These are phyloP conservation scores for Liparis tanakae DNA, from an alignment of 2,797 vertebrate species.

Conservation along the genomic window DNA sequence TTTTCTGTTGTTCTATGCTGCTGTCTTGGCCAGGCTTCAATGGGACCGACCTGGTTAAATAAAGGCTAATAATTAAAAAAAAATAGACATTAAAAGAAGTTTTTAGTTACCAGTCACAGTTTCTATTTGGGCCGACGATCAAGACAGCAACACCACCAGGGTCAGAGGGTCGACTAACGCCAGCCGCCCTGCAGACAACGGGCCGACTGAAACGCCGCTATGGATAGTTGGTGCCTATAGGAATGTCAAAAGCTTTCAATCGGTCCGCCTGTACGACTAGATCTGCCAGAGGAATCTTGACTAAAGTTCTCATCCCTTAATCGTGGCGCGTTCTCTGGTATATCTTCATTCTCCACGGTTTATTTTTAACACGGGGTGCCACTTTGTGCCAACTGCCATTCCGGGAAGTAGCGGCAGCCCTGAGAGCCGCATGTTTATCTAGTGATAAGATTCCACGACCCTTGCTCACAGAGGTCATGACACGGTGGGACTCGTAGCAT, in stretches of 20 bases:
- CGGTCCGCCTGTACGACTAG: slow-evolving; percentile 5
- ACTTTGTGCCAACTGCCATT: slow-evolving; percentile 78
- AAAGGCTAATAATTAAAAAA: too few species aligned
- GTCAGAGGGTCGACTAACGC: not conserved
- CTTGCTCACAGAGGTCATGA: slow-evolving; percentile 63
- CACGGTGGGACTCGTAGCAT: slow-evolving; percentile 57
- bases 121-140: not conserved
- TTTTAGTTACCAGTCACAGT: not conserved
- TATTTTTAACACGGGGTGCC: slow-evolving; percentile 73
- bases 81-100: not conserved
- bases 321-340: slow-evolving; percentile 52
- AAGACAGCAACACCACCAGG: not conserved
- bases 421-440: slow-evolving; percentile 74
- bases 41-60: too few species aligned
- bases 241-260: slow-evolving; percentile 35
- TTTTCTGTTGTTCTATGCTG: too few species aligned
- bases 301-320: slow-evolving; percentile 40
- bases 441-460: slow-evolving; percentile 79
- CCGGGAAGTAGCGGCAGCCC: slow-evolving; percentile 71
- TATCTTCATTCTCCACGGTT: slow-evolving; percentile 47
- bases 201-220: not conserved
- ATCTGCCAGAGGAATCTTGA: slow-evolving; percentile 40
- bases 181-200: not conserved
- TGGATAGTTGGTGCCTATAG: slow-evolving; percentile 15
- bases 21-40: too few species aligned